Percentiles rank a stretch among this genome's conserved stretches.
Conservation (phyloP, 2,888 invertebrate genomes). For the Napeogenes sylphis region DNA sequence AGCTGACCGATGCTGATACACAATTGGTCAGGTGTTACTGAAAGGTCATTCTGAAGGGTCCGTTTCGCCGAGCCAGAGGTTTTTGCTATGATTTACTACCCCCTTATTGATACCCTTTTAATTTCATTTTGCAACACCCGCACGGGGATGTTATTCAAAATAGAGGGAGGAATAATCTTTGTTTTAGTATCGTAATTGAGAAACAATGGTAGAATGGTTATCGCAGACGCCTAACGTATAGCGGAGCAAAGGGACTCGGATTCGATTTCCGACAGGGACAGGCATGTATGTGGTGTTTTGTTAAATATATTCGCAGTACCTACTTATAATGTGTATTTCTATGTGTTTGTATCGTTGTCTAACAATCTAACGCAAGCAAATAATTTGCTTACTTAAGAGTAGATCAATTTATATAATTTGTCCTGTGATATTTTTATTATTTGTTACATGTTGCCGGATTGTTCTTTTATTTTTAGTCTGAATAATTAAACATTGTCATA, state of each 20-base stretch:
- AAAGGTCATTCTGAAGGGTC: conserved; percentile 63
- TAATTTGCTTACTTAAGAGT: no score
- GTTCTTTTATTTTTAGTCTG: not conserved
- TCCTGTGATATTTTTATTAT: not conserved
- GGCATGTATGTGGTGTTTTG: no score
- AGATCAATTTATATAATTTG: no score
- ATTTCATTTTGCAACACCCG: conserved; percentile 44
- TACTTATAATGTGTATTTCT: no score
- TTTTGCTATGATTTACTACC: conserved; percentile 58
- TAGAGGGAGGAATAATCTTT: not conserved
- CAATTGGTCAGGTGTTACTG: conserved; percentile 57
- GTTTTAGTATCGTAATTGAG: not conserved
- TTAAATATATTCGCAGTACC: no score
- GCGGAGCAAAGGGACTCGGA: no score
- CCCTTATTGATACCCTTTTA: conserved; percentile 68
- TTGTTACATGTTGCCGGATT: no score
- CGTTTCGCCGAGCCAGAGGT: conserved; percentile 55
- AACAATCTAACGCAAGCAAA: no score
- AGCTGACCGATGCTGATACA: conserved; percentile 38
- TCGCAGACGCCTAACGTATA: no score
- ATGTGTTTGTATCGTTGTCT: no score
- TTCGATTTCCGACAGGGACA: no score
- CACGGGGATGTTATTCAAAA: conserved; percentile 11
- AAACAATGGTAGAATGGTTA: no score
- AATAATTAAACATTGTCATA: not conserved